Evolutionary conservation across 1,140 invertebrate species (phyloP), one percentile per base, ranked within the genome.

Genomic region (Choristoneura fumiferana): DNA sequence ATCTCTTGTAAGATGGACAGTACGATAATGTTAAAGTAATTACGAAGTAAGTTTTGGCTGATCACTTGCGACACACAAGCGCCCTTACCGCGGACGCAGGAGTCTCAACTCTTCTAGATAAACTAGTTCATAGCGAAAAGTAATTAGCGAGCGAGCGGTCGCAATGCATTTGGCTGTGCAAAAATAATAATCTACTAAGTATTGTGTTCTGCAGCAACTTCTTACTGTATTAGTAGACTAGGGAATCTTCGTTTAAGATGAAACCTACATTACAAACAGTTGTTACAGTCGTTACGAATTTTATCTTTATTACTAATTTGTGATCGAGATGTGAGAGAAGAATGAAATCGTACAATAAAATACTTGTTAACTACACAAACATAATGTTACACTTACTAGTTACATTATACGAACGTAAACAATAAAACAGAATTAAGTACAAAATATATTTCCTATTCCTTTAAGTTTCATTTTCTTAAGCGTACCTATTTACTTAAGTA

Each of bases 21-120:
- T 88, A 87, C 85, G 85, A 88, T 88, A 57, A 34, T 12, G 10
- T 49, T 45, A 49, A 58, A 58, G 33, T 45, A 45, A 15, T 82
- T 76, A 70, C 65, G 73, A 69, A 71, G 54, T 73, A 78, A 74
- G 66, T 73, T 77, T 80, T 63, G 54, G 59, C 66, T 76, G 71
- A 84, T 76, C 86, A 89, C 84, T 82, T 87, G 86, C 86, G 84
- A 89, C 86, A 89, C 86, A 87, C 84, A 85, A 84, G 63, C 73
- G 55, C 63, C 62, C 34, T 36, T 39, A 29, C 22, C 40, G 43
- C 35, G 43, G 18, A 49, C 22, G 18, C 29, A 29, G 22, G 22
- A 18, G 22, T 49, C 43, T 49, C 18, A 5, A 12, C n/a, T 49
- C 43, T 49, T 49, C 43, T 22, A 49, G 43, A 13, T 22, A 49